A percentile compares a stretch with the other conserved stretches of the same genome.
phyloP scores from a whole-genome alignment of 2,113 vertebrate genomes.

The Isichthys henryi region DNA sequence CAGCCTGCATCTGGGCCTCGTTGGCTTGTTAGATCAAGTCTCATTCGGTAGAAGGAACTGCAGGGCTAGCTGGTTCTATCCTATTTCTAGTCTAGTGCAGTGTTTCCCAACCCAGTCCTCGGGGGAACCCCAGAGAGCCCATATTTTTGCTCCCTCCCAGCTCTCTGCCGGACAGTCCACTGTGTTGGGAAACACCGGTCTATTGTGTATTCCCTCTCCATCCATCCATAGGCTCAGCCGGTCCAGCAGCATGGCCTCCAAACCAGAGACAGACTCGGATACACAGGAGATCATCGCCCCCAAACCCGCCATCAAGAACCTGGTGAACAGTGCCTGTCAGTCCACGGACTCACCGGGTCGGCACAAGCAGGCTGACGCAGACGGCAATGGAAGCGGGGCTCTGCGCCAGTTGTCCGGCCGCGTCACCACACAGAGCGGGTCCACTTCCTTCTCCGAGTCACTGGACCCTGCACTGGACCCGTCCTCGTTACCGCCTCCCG shows the following conservation, averaged over 20 bases:
- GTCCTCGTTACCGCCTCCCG: conserved; percentile 88
- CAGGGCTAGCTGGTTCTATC: neutral
- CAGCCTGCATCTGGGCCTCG: neutral
- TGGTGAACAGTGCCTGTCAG: conserved; percentile 68
- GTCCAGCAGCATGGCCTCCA: conserved; percentile 90
- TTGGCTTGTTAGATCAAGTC: neutral
- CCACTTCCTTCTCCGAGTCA: conserved; percentile 93
- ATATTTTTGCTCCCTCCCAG: neutral
- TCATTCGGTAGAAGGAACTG: neutral
- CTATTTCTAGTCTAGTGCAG: neutral
- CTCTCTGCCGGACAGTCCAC: neutral
- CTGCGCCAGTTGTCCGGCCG: conserved; percentile 80
- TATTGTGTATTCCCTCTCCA: neutral
- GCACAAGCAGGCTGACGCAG: conserved; percentile 71
- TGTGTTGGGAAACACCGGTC: neutral
- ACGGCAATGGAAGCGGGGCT: conserved; percentile 58
- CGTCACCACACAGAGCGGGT: conserved; percentile 84
- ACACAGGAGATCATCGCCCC: conserved; percentile 75
- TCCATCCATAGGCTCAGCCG: conserved; percentile 68
- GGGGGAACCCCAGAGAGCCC: neutral
- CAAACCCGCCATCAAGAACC: conserved; percentile 72
- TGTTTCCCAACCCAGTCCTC: neutral
- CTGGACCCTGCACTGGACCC: conserved; percentile 89
- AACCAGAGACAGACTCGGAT: conserved; percentile 88
- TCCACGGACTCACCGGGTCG: conserved; percentile 69